phyloP scores from a whole-genome alignment of 1,140 invertebrate genomes.

The Scaptomyza hsui region DNA sequence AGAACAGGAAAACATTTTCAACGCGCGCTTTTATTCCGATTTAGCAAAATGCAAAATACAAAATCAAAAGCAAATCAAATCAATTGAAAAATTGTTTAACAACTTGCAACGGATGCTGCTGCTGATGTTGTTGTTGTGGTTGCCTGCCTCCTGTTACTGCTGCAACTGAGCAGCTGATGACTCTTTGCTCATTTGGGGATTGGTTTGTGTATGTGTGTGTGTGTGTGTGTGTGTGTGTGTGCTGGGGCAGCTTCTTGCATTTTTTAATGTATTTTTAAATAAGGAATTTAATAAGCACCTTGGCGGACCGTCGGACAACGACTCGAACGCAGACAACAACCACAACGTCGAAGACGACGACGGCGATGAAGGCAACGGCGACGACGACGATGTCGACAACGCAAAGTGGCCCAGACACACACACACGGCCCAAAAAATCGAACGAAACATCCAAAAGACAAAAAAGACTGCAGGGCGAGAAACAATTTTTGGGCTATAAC shows the following conservation, averaged over 20 bases:
- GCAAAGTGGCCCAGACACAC: conserved; percentile 79
- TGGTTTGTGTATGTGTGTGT: conserved; percentile 37
- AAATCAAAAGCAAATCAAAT: conserved; percentile 74
- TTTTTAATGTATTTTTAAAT: conserved; percentile 83
- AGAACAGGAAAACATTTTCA: conserved; percentile 63
- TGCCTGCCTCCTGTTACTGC: conserved; percentile 27
- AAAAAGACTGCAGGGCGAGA: conserved; percentile 66
- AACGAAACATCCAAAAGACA: conserved; percentile 8
- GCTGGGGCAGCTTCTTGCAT: conserved; percentile 76
- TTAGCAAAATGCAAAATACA: conserved; percentile 50
- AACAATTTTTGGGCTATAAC: conserved; percentile 53
- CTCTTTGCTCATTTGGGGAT: conserved; percentile 30
- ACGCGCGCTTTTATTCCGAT: conserved; percentile 77
- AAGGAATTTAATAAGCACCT: conserved; percentile 83
- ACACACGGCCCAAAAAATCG: conserved; percentile 63
- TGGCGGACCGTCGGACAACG: conserved; percentile 68
- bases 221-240: conserved; percentile 39
- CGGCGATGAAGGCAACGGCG: conserved; percentile 14
- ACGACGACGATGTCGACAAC: conserved; percentile 71
- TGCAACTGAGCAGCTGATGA: conserved; percentile 23
- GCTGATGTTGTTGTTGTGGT: conserved; percentile 33
- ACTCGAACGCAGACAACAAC: conserved; percentile 39
- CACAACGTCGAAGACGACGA: conserved; percentile 27
- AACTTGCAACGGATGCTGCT: conserved; percentile 36
- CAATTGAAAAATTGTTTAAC: conserved; percentile 43